These are phyloP conservation scores for Acrossocheilus wenchowensis DNA, from an alignment of 2,797 vertebrate genomes.

Conservation along the genomic window DNA sequence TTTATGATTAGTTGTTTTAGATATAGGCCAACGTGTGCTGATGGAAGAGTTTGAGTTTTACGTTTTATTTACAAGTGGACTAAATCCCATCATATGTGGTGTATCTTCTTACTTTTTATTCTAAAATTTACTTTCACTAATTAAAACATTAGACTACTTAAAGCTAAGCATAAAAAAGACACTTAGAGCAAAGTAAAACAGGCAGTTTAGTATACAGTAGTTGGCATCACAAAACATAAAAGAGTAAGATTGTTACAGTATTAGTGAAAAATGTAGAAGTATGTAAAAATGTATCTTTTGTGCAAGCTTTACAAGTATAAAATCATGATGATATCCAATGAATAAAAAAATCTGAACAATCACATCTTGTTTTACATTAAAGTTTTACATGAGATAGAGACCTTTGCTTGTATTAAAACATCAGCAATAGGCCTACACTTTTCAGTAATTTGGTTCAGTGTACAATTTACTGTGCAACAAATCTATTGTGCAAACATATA, in stretches of 20 bases:
- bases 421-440: neutral
- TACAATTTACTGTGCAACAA: neutral
- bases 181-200: neutral
- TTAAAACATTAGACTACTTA: neutral
- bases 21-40: neutral
- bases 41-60: neutral
- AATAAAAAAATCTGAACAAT: neutral
- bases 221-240: neutral
- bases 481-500: neutral
- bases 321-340: neutral
- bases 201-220: neutral
- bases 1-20: neutral
- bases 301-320: constrained; percentile 5
- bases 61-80: neutral
- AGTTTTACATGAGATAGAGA: neutral
- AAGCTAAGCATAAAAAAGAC: neutral
- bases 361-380: neutral
- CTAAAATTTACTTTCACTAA: neutral
- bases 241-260: neutral
- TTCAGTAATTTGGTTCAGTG: neutral
- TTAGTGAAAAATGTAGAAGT: neutral
- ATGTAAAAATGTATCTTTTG: neutral
- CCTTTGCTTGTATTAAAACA: constrained; percentile 10
- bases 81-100: neutral
- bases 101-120: neutral